These are phyloP conservation scores for Brachylomia viminalis DNA, from an alignment of 2,888 invertebrate species.

Conservation along the genomic window DNA sequence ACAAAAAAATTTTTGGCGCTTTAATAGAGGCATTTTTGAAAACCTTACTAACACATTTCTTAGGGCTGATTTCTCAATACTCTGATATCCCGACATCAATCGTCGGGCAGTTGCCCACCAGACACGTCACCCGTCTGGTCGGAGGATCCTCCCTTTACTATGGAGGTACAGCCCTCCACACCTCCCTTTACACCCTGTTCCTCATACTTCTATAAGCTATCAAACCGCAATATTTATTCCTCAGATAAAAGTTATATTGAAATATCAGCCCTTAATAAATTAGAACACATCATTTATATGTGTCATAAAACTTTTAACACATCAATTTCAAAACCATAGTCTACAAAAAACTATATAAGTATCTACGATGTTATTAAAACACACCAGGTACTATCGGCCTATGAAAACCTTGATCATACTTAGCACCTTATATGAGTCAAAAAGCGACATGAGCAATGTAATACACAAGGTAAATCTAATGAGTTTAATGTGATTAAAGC, in stretches of 20 bases:
- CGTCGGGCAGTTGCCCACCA: too few species aligned
- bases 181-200: too few species aligned
- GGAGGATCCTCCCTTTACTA: too few species aligned
- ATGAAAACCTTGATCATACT: conserved; percentile 11
- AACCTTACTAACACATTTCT: not conserved
- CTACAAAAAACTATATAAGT: not conserved
- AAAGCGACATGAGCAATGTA: not conserved
- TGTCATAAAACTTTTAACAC: not conserved
- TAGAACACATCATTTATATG: not conserved
- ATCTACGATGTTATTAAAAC: not conserved
- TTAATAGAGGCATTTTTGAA: not conserved
- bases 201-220: too few species aligned
- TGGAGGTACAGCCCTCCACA: too few species aligned
- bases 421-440: not conserved
- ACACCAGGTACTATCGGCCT: not conserved
- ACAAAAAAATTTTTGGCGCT: not conserved
- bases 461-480: not conserved
- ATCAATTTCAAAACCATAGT: not conserved
- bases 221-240: too few species aligned
- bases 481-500: not conserved
- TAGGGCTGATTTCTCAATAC: too few species aligned
- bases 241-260: too few species aligned
- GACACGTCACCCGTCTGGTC: too few species aligned
- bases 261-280: too few species aligned
- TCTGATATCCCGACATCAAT: too few species aligned